A percentile compares a stretch with the other conserved stretches of the same genome.
phyloP scores from a whole-genome alignment of 2,888 invertebrate species.

The Synergus laeviventris region DNA sequence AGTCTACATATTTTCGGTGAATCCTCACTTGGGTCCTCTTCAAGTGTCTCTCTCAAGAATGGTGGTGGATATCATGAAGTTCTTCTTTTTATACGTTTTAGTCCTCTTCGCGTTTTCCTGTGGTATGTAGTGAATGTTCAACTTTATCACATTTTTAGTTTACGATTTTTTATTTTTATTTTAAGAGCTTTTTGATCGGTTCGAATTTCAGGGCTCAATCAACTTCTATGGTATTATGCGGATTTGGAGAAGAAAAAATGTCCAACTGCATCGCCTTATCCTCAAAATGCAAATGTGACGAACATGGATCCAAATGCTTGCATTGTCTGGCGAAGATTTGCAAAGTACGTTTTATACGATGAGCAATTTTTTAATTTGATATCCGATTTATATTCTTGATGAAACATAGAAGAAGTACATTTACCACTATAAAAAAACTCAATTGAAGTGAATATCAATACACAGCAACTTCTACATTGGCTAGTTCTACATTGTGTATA shows the following conservation, averaged over 20 bases:
- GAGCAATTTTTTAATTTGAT: not conserved
- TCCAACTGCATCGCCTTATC: slow-evolving; percentile 77
- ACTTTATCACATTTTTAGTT: not conserved
- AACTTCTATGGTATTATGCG: slow-evolving; percentile 93
- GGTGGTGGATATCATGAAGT: slow-evolving; percentile 97
- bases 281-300: slow-evolving; percentile 61
- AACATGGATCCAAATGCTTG: slow-evolving; percentile 85
- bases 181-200: not conserved
- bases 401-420: not conserved
- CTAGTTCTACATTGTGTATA: not conserved
- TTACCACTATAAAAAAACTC: not conserved
- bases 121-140: slow-evolving; percentile 80
- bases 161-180: not conserved
- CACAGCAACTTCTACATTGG: too few species aligned
- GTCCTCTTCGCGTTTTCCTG: slow-evolving; percentile 97
- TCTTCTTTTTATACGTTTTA: slow-evolving; percentile 93
- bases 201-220: slow-evolving; percentile 83
- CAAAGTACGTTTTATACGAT: slow-evolving; percentile 81
- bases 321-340: slow-evolving; percentile 91
- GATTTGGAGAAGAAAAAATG: slow-evolving; percentile 92
- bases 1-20: slow-evolving; percentile 98
- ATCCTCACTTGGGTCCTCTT: slow-evolving; percentile 96
- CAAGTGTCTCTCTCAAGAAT: slow-evolving; percentile 96
- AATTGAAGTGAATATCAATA: not conserved
- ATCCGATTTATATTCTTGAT: too few species aligned